phyloP scores from a whole-genome alignment of 2,888 invertebrate species.

The Spatulosminthurus flaviceps region DNA sequence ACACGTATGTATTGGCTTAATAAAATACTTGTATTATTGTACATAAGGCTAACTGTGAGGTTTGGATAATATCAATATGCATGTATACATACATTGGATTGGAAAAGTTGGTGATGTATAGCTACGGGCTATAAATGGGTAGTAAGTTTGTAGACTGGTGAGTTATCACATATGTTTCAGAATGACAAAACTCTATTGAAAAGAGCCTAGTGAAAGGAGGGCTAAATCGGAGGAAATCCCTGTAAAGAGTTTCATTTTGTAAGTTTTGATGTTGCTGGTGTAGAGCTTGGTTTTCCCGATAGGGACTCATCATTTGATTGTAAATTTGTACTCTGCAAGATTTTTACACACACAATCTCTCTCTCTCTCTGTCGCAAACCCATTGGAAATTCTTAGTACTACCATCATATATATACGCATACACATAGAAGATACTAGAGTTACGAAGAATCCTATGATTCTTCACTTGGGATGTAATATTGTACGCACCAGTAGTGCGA shows the following conservation, averaged over 20 bases:
- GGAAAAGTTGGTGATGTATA: too few species aligned
- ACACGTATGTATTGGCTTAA: too few species aligned
- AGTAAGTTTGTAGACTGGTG: background rate
- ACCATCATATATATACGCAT: background rate
- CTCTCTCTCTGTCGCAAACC: background rate
- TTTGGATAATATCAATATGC: too few species aligned
- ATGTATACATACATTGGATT: background rate
- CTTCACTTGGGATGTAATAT: background rate
- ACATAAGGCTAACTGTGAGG: background rate
- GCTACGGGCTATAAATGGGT: background rate
- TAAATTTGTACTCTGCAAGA: background rate
- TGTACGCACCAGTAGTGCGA: background rate
- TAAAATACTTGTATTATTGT: background rate
- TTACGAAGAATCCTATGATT: background rate
- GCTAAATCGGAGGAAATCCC: background rate
- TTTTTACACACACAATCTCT: too few species aligned
- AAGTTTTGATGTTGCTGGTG: background rate
- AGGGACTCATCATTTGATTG: slow-evolving; percentile 4
- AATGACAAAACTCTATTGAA: slow-evolving; percentile 18
- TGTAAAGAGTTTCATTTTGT: slow-evolving; percentile 3
- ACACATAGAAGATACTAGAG: background rate
- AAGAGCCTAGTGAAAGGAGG: background rate
- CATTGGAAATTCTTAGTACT: background rate
- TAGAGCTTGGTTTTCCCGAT: background rate
- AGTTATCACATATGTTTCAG: background rate